These are phyloP conservation scores for Drosophila basisetae DNA, from an alignment of 2,888 invertebrate genomes.

Conservation along the genomic window DNA sequence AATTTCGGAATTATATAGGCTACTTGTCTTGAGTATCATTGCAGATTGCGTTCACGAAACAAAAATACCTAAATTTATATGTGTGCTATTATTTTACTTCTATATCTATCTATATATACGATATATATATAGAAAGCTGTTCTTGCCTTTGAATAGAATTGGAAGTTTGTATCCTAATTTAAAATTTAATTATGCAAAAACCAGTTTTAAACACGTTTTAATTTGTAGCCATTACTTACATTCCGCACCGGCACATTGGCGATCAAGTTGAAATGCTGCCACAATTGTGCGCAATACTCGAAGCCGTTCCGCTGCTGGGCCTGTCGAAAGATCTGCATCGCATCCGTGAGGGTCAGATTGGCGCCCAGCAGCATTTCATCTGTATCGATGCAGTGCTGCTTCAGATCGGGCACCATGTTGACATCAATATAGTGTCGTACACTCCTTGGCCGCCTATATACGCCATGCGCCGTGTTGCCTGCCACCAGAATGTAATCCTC, in stretches of 20 bases:
- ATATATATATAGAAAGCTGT: neutral
- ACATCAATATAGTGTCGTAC: conserved; percentile 88
- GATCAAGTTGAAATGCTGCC: conserved; percentile 88
- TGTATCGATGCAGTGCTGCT: conserved; percentile 83
- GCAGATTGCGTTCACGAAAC: neutral
- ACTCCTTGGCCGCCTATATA: conserved; percentile 81
- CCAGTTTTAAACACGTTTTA: conserved; percentile 43
- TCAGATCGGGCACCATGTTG: conserved; percentile 87
- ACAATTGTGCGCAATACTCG: conserved; percentile 86
- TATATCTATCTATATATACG: neutral
- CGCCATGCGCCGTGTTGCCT: conserved; percentile 93
- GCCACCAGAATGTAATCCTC: conserved; percentile 88
- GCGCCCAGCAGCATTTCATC: conserved; percentile 71
- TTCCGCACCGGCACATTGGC: conserved; percentile 90
- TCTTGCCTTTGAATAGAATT: conserved; percentile 1
- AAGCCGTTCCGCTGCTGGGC: conserved; percentile 85
- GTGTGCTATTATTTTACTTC: neutral
- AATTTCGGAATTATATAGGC: neutral
- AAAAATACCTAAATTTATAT: neutral
- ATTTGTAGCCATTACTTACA: conserved; percentile 85
- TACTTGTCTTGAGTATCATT: neutral
- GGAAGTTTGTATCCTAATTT: neutral
- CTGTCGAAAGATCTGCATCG: conserved; percentile 85
- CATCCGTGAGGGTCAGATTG: conserved; percentile 86
- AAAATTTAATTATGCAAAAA: neutral